Conservation (phyloP, 2,888 invertebrate genomes). For the Melinaea menophilus region DNA sequence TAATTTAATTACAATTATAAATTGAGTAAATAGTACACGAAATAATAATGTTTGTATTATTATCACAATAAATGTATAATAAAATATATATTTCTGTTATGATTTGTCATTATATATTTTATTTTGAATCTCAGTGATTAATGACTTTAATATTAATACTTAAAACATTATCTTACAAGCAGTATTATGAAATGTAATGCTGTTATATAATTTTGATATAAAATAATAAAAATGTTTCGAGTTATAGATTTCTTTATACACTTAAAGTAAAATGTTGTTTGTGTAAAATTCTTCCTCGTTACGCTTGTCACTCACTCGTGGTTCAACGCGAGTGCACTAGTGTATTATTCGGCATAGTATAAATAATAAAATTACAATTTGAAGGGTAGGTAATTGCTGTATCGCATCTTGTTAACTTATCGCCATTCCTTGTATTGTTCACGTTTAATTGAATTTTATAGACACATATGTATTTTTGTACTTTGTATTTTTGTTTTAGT, state of each 20-base stretch:
- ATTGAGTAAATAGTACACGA: too few relatives aligned
- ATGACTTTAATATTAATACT: too few relatives aligned
- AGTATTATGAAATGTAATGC: slow-evolving; percentile 3
- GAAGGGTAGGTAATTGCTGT: slow-evolving; percentile 30
- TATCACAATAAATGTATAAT: too few relatives aligned
- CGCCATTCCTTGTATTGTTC: slow-evolving; percentile 56
- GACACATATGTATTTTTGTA: slow-evolving; percentile 38
- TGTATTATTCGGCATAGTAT: slow-evolving; percentile 27
- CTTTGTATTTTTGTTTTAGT: slow-evolving; percentile 35
- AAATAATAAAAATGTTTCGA: slow-evolving; percentile 8
- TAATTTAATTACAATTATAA: background rate
- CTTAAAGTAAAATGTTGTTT: background rate
- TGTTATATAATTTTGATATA: slow-evolving; percentile 9
- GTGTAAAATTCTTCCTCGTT: slow-evolving; percentile 6
- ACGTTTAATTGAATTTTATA: slow-evolving; percentile 41
- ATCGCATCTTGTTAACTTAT: slow-evolving; percentile 43
- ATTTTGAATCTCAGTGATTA: too few relatives aligned
- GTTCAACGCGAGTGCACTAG: background rate
- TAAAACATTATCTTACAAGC: background rate
- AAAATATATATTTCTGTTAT: too few relatives aligned
- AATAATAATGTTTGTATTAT: too few relatives aligned
- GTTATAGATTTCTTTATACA: slow-evolving; percentile 4
- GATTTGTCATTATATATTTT: too few relatives aligned
- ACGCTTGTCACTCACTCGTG: background rate
- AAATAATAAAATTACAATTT: slow-evolving; percentile 24